Evolutionary conservation across 2,113 vertebrate genomes (phyloP).

Genomic region (Dicerorhinus sumatrensis): DNA sequence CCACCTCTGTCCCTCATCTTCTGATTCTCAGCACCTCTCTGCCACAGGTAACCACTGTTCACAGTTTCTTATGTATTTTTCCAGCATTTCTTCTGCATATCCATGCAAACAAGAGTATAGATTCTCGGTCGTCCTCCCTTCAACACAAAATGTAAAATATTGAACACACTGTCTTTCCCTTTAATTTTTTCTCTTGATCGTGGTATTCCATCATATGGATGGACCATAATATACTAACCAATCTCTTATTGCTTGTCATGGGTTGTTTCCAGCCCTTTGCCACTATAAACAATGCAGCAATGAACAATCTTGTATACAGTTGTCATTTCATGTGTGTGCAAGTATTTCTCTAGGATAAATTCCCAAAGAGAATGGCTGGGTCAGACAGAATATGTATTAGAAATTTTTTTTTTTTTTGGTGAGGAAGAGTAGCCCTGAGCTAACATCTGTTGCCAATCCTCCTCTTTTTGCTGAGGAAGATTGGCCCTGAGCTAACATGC

Average conservation of each 20-base stretch:
- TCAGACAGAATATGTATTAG: background rate
- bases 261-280: too few relatives aligned
- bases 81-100: background rate
- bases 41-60: rapidly evolving
- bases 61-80: rapidly evolving
- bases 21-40: background rate
- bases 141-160: background rate
- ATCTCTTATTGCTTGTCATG: background rate
- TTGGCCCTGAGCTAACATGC: too few relatives aligned
- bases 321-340: rapidly evolving
- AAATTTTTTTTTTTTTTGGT: too few relatives aligned
- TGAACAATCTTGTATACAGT: background rate
- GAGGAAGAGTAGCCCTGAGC: too few relatives aligned
- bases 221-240: background rate
- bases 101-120: rapidly evolving
- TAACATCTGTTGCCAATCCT: too few relatives aligned
- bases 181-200: background rate
- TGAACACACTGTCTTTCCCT: background rate
- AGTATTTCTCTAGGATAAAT: background rate
- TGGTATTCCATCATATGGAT: background rate
- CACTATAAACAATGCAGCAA: rapidly evolving
- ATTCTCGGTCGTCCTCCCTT: background rate
- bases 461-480: too few relatives aligned
- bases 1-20: background rate
- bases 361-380: background rate